Percentiles rank a stretch among this genome's conserved stretches.
phyloP scores from a whole-genome alignment of 2,797 vertebrate species.

The Cossypha caffra region DNA sequence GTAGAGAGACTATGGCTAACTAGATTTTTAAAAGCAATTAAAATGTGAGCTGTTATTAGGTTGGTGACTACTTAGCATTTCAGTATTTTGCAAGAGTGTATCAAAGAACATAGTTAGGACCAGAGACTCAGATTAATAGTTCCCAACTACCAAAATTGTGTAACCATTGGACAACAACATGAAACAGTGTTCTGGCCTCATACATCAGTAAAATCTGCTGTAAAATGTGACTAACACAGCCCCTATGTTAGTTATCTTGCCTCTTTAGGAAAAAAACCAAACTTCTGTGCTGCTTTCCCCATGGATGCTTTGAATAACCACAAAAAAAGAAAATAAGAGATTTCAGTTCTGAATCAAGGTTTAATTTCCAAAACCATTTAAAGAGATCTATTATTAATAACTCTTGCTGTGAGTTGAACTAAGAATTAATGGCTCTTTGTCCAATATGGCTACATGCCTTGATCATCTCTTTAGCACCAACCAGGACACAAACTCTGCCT shows the following conservation, averaged over 20 bases:
- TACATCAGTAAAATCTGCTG: not conserved
- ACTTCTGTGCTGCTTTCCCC: not conserved
- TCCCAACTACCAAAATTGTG: not conserved
- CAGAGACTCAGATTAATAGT: not conserved
- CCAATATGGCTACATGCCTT: not conserved
- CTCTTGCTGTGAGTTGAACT: not conserved
- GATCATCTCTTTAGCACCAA: not conserved
- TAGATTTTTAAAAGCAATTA: not conserved
- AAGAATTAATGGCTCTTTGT: not conserved
- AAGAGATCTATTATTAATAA: not conserved
- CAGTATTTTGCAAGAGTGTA: not conserved
- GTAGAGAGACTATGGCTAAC: not conserved
- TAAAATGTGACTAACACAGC: not conserved
- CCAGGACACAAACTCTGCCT: not conserved
- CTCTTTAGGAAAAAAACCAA: not conserved
- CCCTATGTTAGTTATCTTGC: not conserved
- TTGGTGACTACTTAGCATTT: not conserved
- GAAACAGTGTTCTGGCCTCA: not conserved
- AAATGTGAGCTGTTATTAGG: not conserved
- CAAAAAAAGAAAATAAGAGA: not conserved
- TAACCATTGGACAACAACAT: not conserved
- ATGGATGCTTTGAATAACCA: not conserved
- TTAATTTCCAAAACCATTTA: not conserved
- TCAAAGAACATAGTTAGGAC: not conserved
- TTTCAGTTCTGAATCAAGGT: not conserved